Percentiles rank a stretch among this genome's conserved stretches.
Evolutionary conservation across 2,888 invertebrate species (phyloP).

Genomic region (Pilophorus perplexus): DNA sequence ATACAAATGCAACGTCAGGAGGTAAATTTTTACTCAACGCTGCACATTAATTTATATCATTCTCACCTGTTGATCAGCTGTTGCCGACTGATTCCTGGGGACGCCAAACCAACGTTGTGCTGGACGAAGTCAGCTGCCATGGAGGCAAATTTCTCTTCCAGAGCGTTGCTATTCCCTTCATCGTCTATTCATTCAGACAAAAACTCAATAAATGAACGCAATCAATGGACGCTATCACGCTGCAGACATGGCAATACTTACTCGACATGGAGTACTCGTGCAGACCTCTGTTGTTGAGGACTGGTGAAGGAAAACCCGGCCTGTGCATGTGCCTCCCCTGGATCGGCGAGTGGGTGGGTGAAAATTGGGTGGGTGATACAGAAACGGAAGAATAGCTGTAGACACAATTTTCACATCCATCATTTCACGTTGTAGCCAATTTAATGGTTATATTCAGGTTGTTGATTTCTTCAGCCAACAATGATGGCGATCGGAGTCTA

Average conservation of each 20-base stretch:
- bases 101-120: conserved; percentile 55
- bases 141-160: conserved; percentile 51
- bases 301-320: conserved; percentile 50
- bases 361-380: conserved; percentile 61
- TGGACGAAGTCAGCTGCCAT: conserved; percentile 51
- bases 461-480: no score
- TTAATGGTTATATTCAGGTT: no score
- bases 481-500: no score
- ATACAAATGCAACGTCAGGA: neutral
- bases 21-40: no score
- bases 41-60: neutral
- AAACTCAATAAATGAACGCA: no score
- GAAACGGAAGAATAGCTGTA: conserved; percentile 62
- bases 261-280: conserved; percentile 48
- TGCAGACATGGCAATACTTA: conserved; percentile 28
- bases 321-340: conserved; percentile 55
- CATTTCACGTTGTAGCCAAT: no score
- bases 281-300: conserved; percentile 47
- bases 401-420: no score
- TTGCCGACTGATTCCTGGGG: conserved; percentile 79
- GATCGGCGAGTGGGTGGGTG: conserved; percentile 85
- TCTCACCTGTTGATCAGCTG: conserved; percentile 75
- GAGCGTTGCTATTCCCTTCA: conserved; percentile 42
- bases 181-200: no score
- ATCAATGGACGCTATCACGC: neutral